These are phyloP conservation scores for Enhydra lutris DNA, from an alignment of 2,113 vertebrate species.

Conservation along the genomic window DNA sequence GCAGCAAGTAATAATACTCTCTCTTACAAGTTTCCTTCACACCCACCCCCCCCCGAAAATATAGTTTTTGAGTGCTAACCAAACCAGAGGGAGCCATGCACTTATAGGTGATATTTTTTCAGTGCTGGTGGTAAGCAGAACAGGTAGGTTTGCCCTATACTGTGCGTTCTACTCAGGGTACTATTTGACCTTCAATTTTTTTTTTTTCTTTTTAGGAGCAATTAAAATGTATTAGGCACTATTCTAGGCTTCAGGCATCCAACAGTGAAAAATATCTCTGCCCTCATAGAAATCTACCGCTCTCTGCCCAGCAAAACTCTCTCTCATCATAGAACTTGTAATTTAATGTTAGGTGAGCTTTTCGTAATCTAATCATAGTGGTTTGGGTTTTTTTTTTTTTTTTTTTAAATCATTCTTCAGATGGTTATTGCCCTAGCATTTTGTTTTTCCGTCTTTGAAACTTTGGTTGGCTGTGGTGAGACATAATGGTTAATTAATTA, in stretches of 20 bases:
- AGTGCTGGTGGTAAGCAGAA: not conserved
- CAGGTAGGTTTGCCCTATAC: not conserved
- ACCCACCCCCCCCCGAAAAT: accelerated
- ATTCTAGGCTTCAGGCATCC: not conserved
- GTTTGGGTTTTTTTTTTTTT: not conserved
- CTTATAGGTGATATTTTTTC: not conserved
- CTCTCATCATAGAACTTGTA: not conserved
- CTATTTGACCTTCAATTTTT: not conserved
- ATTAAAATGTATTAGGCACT: not conserved
- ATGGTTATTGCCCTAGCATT: not conserved
- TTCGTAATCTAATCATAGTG: not conserved
- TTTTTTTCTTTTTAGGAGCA: not conserved
- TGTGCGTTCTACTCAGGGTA: not conserved
- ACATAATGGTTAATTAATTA: constrained; percentile 26
- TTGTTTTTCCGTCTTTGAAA: not conserved
- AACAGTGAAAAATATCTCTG: not conserved
- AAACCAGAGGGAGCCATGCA: not conserved
- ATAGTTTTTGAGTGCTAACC: not conserved
- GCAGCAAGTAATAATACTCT: not conserved
- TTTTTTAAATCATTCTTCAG: not conserved
- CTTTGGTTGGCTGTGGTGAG: not conserved
- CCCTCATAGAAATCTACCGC: not conserved
- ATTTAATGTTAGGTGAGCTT: not conserved
- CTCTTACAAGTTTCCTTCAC: not conserved
- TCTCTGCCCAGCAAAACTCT: not conserved